Base-by-base conservation (phyloP, 2,888 invertebrate genomes). In the Cerceris ruficornis region DNA sequence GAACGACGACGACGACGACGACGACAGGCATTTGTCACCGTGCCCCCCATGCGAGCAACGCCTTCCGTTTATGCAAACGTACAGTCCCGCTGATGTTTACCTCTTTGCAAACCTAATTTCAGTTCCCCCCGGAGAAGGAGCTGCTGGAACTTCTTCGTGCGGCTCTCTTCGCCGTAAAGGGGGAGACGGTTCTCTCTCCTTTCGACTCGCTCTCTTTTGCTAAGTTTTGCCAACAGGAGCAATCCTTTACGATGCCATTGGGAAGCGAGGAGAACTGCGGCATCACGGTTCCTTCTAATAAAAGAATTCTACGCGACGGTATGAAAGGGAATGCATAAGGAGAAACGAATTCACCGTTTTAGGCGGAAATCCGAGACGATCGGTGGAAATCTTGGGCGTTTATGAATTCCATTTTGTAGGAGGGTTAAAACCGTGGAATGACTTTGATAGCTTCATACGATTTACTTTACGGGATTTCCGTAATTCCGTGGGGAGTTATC, bases 71-170 rank as follows among this genome's bases (percentile, higher is more conserved):
- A 89, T 90, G 88, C 89, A 90, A 90, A 90, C 89, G 83, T 86
- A 89, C 84, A 87, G 86, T 85, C 85, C 82, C 83, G 85, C 84
- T 88, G 88, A 89, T 90, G 90, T 91, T 90, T 90, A 90, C 91
- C 89, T 90, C 89, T 91, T 91, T 90, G 91, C 90, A 90, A 91
- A 91, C 88, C 91, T 91, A 90, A 91, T 91, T 91, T 90, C 79
- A 83, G 86, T 86, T 82, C 84, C 85, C 85, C 81, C 78, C 71
- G 82, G 79, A 79, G 80, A 76, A 82, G 83, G 81, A 84, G 84
- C 77, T 61, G 64, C 81, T 77, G 81, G 82, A 87, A 87, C 84
- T 88, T 88, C 86, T 82, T 84, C 85, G 77, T 61, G 28, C 4
- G 82, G 78, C 77, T 75, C 83, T 72, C 67, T 67, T 59, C 74